A percentile compares a stretch with the other conserved stretches of the same genome.
phyloP scores from a whole-genome alignment of 2,797 vertebrate genomes.

The Acanthis flammea region DNA sequence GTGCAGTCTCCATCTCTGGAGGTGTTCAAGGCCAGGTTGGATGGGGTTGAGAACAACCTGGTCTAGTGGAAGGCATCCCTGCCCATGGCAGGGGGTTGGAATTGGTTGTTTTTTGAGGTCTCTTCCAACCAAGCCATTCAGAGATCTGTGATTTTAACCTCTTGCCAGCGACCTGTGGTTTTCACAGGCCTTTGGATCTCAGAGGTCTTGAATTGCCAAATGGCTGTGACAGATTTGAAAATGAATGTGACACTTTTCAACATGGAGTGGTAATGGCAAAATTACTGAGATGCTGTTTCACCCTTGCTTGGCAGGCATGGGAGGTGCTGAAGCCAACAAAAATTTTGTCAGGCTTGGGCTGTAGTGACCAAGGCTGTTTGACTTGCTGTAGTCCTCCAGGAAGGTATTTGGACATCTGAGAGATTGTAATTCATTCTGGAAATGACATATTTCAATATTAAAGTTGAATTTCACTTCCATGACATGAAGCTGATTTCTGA shows the following conservation, averaged over 20 bases:
- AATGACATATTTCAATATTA: slow-evolving; percentile 33
- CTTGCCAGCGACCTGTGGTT: fast-evolving
- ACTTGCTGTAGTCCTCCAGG: neutral
- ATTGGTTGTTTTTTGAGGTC: neutral
- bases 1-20: neutral
- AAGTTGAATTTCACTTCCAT: slow-evolving; percentile 42
- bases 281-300: slow-evolving; percentile 9
- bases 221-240: neutral
- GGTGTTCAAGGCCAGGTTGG: neutral
- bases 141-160: fast-evolving
- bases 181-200: neutral
- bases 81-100: neutral
- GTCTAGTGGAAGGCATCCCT: neutral
- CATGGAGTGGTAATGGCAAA: neutral
- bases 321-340: neutral
- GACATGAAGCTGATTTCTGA: slow-evolving; percentile 21
- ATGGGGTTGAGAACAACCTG: neutral
- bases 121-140: neutral
- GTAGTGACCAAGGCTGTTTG: neutral
- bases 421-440: slow-evolving; percentile 3
- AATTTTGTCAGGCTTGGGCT: neutral
- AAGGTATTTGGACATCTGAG: slow-evolving; percentile 17
- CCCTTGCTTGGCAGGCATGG: neutral
- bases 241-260: neutral
- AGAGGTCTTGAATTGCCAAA: neutral